A percentile compares a stretch with the other conserved stretches of the same genome.
These are phyloP conservation scores for Cheilosia variabilis DNA, from an alignment of 2,888 invertebrate genomes.

Conservation along the genomic window DNA sequence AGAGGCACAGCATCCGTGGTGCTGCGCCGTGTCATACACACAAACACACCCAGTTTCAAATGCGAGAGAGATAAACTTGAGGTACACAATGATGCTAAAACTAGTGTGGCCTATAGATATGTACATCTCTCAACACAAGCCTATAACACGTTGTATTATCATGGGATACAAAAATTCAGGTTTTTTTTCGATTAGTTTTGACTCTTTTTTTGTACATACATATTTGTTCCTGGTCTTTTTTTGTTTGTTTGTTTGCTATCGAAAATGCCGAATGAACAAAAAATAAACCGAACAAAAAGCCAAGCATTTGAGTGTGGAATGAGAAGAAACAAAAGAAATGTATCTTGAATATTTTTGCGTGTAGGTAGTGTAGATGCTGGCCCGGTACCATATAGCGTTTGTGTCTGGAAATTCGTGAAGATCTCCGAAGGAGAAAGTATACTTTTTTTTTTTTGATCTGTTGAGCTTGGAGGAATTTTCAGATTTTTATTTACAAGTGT, in stretches of 20 bases:
- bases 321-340: constrained; percentile 41
- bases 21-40: constrained; percentile 12
- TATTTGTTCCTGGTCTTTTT: constrained; percentile 11
- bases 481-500: constrained; percentile 5
- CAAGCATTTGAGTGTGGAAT: constrained; percentile 20
- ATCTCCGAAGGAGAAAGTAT: constrained; percentile 46
- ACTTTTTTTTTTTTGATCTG: constrained; percentile 5
- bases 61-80: constrained; percentile 22
- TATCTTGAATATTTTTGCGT: constrained; percentile 26
- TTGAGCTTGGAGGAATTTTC: constrained; percentile 7
- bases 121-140: constrained; percentile 28
- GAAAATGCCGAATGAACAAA: constrained; percentile 22
- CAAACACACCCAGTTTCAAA: constrained; percentile 50
- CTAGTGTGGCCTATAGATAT: constrained; percentile 26
- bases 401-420: constrained; percentile 9
- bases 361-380: constrained; percentile 13
- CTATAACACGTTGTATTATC: constrained; percentile 30
- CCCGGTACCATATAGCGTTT: neutral
- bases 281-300: constrained; percentile 7
- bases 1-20: neutral
- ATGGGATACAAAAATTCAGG: constrained; percentile 47
- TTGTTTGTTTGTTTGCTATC: constrained; percentile 17
- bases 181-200: constrained; percentile 56
- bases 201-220: constrained; percentile 2
- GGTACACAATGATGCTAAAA: constrained; percentile 54